phyloP scores from a whole-genome alignment of 2,888 invertebrate genomes.

The Syrista parreyssii region DNA sequence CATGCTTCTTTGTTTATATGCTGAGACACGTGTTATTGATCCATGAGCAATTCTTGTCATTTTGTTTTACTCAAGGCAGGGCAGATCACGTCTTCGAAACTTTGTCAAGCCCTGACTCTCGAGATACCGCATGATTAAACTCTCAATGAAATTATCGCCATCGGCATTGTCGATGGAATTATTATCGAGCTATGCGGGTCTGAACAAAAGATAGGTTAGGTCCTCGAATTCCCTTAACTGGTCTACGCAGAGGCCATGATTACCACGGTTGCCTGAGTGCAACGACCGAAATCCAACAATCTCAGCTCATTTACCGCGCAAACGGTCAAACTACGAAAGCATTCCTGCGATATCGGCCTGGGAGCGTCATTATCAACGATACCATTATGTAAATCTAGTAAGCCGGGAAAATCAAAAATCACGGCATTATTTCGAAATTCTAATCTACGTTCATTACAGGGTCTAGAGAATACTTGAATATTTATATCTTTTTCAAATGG shows the following conservation, averaged over 20 bases:
- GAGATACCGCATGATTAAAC: neutral
- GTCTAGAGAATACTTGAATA: neutral
- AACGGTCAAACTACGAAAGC: neutral
- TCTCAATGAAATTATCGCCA: neutral
- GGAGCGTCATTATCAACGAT: neutral
- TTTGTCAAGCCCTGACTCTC: neutral
- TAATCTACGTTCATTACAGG: neutral
- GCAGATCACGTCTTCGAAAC: neutral
- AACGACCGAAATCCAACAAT: neutral
- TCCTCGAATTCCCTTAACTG: neutral
- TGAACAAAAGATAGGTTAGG: neutral
- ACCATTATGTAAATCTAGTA: neutral
- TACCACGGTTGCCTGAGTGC: neutral
- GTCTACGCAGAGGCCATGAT: neutral
- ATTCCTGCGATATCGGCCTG: neutral
- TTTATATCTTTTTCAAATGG: neutral
- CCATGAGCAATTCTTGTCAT: conserved; percentile 17
- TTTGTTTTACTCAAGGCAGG: neutral
- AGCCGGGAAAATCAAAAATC: neutral
- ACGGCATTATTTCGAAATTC: neutral
- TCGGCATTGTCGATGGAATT: neutral
- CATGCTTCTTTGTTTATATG: conserved; percentile 64
- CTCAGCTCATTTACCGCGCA: neutral
- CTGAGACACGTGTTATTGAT: conserved; percentile 44
- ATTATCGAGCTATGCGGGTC: neutral